Conservation (phyloP, 2,113 vertebrate species). For the Platysteira castanea region DNA sequence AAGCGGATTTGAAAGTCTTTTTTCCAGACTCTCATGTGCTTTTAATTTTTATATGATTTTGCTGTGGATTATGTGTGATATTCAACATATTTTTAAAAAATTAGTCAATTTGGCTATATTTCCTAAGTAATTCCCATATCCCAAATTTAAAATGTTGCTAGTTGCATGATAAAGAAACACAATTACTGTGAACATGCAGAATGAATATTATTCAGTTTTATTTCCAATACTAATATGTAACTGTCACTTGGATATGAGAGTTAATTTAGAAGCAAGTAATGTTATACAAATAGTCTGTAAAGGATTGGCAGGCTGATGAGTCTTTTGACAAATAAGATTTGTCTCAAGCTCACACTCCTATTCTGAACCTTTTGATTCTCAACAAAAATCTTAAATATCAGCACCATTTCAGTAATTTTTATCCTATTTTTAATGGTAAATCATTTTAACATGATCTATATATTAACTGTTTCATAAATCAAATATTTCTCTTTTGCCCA, state of each 20-base stretch:
- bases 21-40: background rate
- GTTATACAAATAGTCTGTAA: background rate
- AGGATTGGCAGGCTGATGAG: background rate
- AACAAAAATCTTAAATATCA: background rate
- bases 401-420: background rate
- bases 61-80: fast-evolving
- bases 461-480: background rate
- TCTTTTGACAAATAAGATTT: background rate
- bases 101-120: background rate
- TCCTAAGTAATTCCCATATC: background rate
- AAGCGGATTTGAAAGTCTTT: background rate
- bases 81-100: background rate
- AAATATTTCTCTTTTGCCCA: background rate
- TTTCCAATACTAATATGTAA: background rate
- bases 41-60: background rate
- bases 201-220: background rate
- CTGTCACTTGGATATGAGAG: background rate
- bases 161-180: background rate
- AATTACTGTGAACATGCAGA: background rate
- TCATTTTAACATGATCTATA: background rate
- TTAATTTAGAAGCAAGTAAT: background rate
- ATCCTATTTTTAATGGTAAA: background rate
- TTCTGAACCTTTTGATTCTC: background rate
- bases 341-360: background rate
- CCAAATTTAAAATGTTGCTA: background rate